Evolutionary conservation across 2,797 vertebrate genomes (phyloP), one percentile per base, ranked within the genome.

Genomic region (Heliangelus exortis): DNA sequence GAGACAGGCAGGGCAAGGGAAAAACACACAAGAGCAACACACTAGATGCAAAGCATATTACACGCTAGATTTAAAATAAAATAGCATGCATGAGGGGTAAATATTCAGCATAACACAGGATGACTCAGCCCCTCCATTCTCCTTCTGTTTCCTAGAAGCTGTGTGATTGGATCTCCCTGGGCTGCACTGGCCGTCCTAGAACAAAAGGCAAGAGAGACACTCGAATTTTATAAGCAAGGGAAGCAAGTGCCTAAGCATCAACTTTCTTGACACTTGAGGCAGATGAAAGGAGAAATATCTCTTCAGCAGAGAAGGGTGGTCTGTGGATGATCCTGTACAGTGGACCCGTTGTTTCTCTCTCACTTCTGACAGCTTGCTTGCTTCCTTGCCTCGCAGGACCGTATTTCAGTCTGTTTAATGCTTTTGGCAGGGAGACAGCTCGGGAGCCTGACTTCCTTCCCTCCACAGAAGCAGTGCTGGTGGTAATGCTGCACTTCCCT

Each of bases 41-140:
- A 55, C 92, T 93, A 81, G 95, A 95, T 96, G 92, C 92, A 93
- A 93, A 96, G 96, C 93, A 68, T 92, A 97, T 97, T 96, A 96
- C 96, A 97, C 89, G 89, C 96, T 96, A 97, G 96, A 97, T 97
- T 97, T 96, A 96, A 96, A 97, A 95, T 95, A 94, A 97, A 97
- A 96, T 94, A 93, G 94, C 92, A 91, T 93, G 93, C 88, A 85
- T 91, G 89, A 94, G 73, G 90, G 93, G 89, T 92, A 96, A 95
- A 96, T 93, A 96, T 95, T 87, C 92, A 78, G 86, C 61, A 92
- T 90, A 96, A 93, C 36, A 25, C 92, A 96, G 82, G 90, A 93
- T 26, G 13, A 83, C 87, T 94, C 84, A 57, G 80, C 81, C 83
- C 57, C 1, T 3, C 71, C 92, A 69, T 86, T 90, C 90, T 88